Conservation (phyloP, 2,888 invertebrate species). For the Tiliacea aurago region DNA sequence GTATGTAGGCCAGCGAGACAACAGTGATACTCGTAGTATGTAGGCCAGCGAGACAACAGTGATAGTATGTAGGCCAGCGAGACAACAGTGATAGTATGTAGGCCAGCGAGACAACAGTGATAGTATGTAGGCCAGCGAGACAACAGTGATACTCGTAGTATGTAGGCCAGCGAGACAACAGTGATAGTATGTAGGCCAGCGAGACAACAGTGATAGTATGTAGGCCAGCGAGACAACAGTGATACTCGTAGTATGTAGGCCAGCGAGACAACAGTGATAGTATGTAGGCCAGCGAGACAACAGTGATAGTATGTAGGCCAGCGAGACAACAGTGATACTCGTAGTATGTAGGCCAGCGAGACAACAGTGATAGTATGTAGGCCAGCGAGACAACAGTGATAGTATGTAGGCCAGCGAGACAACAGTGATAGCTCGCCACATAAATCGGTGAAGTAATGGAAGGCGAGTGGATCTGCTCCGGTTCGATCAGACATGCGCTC, state of each 20-base stretch:
- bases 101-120: not conserved
- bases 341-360: not conserved
- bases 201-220: not conserved
- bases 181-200: too few relatives aligned
- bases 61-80: too few relatives aligned
- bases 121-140: not conserved
- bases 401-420: not conserved
- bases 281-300: not conserved
- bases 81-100: not conserved
- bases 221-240: not conserved
- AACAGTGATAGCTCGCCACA: not conserved
- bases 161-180: too few relatives aligned
- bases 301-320: not conserved
- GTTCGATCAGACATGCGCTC: constrained; percentile 29
- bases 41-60: too few relatives aligned
- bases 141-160: not conserved
- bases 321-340: not conserved
- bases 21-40: not conserved
- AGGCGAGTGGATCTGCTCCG: constrained; percentile 33
- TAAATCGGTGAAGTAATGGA: constrained; percentile 13
- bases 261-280: too few relatives aligned
- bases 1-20: not conserved
- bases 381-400: not conserved
- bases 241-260: not conserved
- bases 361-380: too few relatives aligned